phyloP scores from a whole-genome alignment of 2,888 invertebrate species.

The Gibbula magus region DNA sequence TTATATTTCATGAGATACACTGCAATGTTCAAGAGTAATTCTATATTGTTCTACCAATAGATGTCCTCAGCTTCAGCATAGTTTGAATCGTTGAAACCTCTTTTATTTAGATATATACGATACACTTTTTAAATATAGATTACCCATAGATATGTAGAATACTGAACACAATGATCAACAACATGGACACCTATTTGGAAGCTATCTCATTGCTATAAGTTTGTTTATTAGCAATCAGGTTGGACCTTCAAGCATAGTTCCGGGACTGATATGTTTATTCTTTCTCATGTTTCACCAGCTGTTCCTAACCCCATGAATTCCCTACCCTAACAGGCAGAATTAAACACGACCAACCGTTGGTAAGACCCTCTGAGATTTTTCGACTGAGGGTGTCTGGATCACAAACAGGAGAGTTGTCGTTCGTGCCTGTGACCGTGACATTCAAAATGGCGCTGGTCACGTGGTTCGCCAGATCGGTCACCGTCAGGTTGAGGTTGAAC shows the following conservation, averaged over 20 bases:
- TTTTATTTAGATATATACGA: too few species aligned
- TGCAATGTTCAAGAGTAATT: too few species aligned
- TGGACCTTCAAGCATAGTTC: neutral
- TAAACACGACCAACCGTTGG: neutral
- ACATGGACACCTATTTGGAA: too few species aligned
- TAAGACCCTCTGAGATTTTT: neutral
- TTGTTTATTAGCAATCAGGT: too few species aligned
- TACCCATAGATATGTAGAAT: too few species aligned
- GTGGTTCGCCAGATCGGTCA: neutral
- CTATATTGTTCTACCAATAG: too few species aligned
- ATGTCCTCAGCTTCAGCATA: too few species aligned
- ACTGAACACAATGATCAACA: too few species aligned
- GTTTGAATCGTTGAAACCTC: too few species aligned
- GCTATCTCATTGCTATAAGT: too few species aligned
- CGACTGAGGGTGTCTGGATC: neutral
- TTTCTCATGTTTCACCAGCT: neutral
- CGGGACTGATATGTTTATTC: neutral
- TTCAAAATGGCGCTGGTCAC: neutral
- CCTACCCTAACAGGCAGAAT: neutral
- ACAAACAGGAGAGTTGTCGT: constrained; percentile 21
- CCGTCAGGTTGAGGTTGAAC: neutral
- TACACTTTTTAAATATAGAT: too few species aligned
- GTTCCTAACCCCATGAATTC: neutral
- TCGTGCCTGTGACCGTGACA: neutral
- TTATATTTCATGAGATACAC: too few species aligned